Base-by-base conservation (phyloP, 2,888 invertebrate species). In the Ectobius pallidus region DNA sequence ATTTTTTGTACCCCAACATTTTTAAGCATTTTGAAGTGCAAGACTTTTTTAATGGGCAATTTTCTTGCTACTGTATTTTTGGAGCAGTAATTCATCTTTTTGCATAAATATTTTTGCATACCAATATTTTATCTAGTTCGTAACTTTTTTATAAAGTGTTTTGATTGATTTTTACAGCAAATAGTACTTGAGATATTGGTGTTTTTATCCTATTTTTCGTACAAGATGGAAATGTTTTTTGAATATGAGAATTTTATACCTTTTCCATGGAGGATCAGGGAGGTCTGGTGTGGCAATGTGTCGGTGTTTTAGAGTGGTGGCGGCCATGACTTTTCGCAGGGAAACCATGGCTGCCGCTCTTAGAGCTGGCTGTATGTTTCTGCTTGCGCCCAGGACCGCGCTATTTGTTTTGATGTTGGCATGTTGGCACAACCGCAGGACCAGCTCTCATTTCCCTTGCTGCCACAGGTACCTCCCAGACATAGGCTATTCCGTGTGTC, bases 231-330 rank as follows among this genome's bases (percentile, higher is more conserved):
- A 27, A 49, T 44, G 63, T 42, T 69, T 72, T 73, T 71, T 39
- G 62, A 30, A 69, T 69, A 52, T 62, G 63, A 73, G 7, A 81
- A 85, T 86, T 86, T 86, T 86, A 86, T 86, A 86, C 86, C 86
- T 86, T 86, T 86, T 85, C 85, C 85, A 85, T 82, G 44, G 27
- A 44, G 46, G 65, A 65, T 65, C 44, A 65, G 65, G 58, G 58
- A 58, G 58, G 27, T 58, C 32, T 58, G n/a, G 6, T 30, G 22
- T 30, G 58, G 27, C 30, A 30, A 16, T 58, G 58, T 58, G 30
- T 58, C 32, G 16, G 16, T 58, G 58, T 58, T 46, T 46, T 58
- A 58, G 58, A 4, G 58, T n/a, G 30, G 58, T 58, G 58, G n/a
- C 46, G 7, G 58, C 32, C 58, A 58, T 58, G 58, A 30, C 11